Evolutionary conservation across 2,888 invertebrate genomes (phyloP).

Genomic region (Caenorhabditis afra): DNA sequence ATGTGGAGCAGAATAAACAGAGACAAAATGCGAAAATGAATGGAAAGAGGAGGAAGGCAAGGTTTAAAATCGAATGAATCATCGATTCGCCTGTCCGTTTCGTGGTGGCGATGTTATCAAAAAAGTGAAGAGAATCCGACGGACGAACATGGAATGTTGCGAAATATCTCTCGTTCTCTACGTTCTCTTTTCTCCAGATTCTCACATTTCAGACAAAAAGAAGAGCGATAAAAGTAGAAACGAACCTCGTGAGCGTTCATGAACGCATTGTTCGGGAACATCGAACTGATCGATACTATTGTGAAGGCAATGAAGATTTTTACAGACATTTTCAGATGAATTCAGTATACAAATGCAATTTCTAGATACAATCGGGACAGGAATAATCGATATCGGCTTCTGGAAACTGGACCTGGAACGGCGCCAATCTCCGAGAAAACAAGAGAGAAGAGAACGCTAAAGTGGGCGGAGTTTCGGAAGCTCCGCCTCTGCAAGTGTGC

Average conservation of each 20-base stretch:
- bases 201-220: neutral
- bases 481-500: slow-evolving; percentile 19
- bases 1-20: slow-evolving; percentile 18
- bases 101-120: slow-evolving; percentile 40
- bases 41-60: neutral
- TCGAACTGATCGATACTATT: slow-evolving; percentile 67
- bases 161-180: slow-evolving; percentile 16
- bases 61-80: slow-evolving; percentile 10
- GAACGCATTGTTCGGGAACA: slow-evolving; percentile 71
- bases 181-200: neutral
- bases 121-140: neutral
- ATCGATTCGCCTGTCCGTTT: slow-evolving; percentile 4
- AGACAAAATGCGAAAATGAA: neutral
- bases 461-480: slow-evolving; percentile 7
- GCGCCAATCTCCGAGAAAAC: slow-evolving; percentile 9
- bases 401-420: slow-evolving; percentile 24
- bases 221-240: slow-evolving; percentile 9
- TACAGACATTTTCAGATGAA: slow-evolving; percentile 34
- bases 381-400: slow-evolving; percentile 28
- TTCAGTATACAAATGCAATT: too few species aligned
- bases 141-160: slow-evolving; percentile 2
- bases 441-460: slow-evolving; percentile 5
- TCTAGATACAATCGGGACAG: neutral
- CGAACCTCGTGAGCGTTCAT: slow-evolving; percentile 72
- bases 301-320: slow-evolving; percentile 65